A percentile compares a stretch with the other conserved stretches of the same genome.
These are phyloP conservation scores for Dryobotodes eremita DNA, from an alignment of 2,888 invertebrate genomes.

Conservation along the genomic window DNA sequence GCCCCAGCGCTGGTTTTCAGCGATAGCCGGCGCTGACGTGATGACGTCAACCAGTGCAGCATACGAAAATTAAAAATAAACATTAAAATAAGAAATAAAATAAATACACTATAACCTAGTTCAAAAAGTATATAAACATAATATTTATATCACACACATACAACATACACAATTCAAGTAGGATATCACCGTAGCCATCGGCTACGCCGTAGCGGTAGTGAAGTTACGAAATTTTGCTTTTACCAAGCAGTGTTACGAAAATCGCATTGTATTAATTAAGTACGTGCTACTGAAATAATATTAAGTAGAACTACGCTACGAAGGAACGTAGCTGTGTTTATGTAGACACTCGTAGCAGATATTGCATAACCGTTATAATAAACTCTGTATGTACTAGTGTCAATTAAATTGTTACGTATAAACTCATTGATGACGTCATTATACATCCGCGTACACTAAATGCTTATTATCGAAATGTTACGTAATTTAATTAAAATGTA, in stretches of 20 bases:
- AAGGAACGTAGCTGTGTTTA: conserved; percentile 9
- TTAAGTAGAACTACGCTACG: conserved; percentile 23
- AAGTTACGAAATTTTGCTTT: neutral
- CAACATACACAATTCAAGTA: conserved; percentile 20
- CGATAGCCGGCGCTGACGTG: no score
- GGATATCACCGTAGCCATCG: conserved; percentile 28
- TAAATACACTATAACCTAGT: no score
- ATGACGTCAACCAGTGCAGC: no score
- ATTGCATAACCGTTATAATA: conserved; percentile 22
- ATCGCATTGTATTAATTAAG: conserved; percentile 10
- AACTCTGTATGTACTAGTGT: neutral
- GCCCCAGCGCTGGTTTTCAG: no score
- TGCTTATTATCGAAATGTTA: neutral
- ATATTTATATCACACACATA: no score
- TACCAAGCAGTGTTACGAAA: conserved; percentile 45
- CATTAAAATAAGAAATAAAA: no score
- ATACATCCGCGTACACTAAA: neutral
- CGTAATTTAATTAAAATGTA: neutral
- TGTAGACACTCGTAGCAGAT: conserved; percentile 24
- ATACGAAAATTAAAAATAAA: no score
- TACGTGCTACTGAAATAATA: conserved; percentile 30
- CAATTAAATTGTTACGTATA: conserved; percentile 19
- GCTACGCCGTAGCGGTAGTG: conserved; percentile 53
- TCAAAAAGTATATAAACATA: no score
- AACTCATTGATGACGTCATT: neutral